Conservation (phyloP, 2,888 invertebrate genomes). For the Melieria crassipennis region DNA sequence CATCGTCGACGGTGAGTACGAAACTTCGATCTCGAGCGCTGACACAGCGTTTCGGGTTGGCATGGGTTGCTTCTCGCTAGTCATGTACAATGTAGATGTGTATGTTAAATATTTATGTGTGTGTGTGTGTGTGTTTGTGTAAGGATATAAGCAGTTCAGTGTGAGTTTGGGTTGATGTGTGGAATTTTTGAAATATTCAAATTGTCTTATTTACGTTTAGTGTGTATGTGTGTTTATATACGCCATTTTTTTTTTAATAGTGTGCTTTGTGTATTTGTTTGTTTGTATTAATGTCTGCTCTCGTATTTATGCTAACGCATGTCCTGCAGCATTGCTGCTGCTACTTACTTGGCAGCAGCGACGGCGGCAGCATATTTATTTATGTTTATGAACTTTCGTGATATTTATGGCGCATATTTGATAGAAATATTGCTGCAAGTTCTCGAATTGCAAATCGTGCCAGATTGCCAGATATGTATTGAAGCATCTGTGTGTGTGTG, state of each 20-base stretch:
- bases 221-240: neutral
- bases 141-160: neutral
- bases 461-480: too few species aligned
- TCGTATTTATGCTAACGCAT: too few species aligned
- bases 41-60: too few species aligned
- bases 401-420: constrained; percentile 15
- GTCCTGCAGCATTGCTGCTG: neutral
- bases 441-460: neutral
- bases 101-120: neutral
- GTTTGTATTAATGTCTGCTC: neutral
- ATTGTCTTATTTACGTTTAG: neutral
- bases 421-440: constrained; percentile 6
- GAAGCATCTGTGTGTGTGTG: too few species aligned
- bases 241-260: neutral
- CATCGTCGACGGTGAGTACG: constrained; percentile 82
- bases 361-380: constrained; percentile 14
- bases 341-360: neutral
- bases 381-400: constrained; percentile 18
- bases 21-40: neutral
- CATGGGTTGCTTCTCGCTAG: neutral
- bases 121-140: neutral
- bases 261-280: neutral
- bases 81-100: neutral
- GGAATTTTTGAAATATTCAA: constrained; percentile 5
- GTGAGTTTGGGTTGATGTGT: neutral